phyloP scores from a whole-genome alignment of 2,888 invertebrate species.

The Drosophila demipolita region DNA sequence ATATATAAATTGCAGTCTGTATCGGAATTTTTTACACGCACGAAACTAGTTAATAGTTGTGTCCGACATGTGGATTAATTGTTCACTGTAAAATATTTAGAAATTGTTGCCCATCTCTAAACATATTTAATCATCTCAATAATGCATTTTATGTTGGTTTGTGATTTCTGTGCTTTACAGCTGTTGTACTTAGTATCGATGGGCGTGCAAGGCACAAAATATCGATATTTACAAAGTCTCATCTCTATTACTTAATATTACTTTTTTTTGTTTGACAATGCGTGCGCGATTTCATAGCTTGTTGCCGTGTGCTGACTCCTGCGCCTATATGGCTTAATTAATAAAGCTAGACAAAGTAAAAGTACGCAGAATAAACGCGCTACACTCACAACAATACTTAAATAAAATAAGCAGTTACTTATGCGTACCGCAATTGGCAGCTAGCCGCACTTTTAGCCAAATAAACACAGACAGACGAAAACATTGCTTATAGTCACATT shows the following conservation, averaged over 20 bases:
- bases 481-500: constrained; percentile 8
- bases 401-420: constrained; percentile 10
- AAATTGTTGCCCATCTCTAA: neutral
- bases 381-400: constrained; percentile 1
- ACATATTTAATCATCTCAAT: no score
- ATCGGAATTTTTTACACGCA: neutral
- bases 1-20: neutral
- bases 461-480: constrained; percentile 14
- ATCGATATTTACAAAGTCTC: constrained; percentile 23
- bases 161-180: neutral
- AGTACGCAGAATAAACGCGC: neutral
- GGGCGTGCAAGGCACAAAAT: constrained; percentile 16
- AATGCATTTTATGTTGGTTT: neutral
- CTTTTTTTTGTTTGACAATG: constrained; percentile 48
- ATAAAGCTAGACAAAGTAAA: constrained; percentile 12
- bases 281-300: constrained; percentile 41
- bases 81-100: neutral
- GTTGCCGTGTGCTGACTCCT: constrained; percentile 14
- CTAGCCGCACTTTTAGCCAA: constrained; percentile 20
- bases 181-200: constrained; percentile 6
- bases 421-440: constrained; percentile 14
- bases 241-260: constrained; percentile 34
- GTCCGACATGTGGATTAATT: neutral
- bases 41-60: neutral
- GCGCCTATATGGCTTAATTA: constrained; percentile 24